Evolutionary conservation across 2,797 vertebrate genomes (phyloP).

Genomic region (Balearica regulorum): DNA sequence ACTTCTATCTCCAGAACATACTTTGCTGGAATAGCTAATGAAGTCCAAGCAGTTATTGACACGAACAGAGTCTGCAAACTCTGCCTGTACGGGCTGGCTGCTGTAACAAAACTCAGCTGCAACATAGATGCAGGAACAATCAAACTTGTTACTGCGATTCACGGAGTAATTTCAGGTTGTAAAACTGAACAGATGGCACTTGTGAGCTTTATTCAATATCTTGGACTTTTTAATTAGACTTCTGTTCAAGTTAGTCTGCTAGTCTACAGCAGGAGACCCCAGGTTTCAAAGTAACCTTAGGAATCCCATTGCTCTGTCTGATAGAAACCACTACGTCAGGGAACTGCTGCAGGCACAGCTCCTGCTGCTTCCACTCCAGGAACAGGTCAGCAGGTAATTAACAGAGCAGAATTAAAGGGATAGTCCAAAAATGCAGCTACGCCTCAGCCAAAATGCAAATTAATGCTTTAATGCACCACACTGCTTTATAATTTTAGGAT

Average conservation of each 20-base stretch:
- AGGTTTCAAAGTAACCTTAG: constrained; percentile 38
- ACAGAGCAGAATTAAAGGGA: constrained; percentile 44
- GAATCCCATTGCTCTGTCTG: not conserved
- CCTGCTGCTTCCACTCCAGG: constrained; percentile 25
- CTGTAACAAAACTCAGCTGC: not conserved
- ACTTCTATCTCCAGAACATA: not conserved
- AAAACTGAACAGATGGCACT: constrained; percentile 54
- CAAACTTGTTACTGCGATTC: not conserved
- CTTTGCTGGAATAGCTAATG: not conserved
- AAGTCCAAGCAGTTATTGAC: not conserved
- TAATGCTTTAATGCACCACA: not conserved
- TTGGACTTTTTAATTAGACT: constrained; percentile 48
- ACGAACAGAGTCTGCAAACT: not conserved
- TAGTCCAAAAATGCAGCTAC: constrained; percentile 28
- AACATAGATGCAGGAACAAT: not conserved
- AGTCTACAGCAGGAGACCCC: not conserved
- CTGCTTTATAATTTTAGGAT: constrained; percentile 49
- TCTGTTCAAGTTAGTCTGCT: not conserved
- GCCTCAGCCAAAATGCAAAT: constrained; percentile 39
- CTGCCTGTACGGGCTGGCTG: not conserved
- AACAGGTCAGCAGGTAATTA: constrained; percentile 42
- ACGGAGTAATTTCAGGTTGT: not conserved
- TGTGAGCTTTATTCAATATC: constrained; percentile 17
- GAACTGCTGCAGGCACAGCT: constrained; percentile 11
- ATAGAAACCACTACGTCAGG: constrained; percentile 19